These are phyloP conservation scores for Lutjanus erythropterus DNA, from an alignment of 2,113 vertebrate species.

Conservation along the genomic window DNA sequence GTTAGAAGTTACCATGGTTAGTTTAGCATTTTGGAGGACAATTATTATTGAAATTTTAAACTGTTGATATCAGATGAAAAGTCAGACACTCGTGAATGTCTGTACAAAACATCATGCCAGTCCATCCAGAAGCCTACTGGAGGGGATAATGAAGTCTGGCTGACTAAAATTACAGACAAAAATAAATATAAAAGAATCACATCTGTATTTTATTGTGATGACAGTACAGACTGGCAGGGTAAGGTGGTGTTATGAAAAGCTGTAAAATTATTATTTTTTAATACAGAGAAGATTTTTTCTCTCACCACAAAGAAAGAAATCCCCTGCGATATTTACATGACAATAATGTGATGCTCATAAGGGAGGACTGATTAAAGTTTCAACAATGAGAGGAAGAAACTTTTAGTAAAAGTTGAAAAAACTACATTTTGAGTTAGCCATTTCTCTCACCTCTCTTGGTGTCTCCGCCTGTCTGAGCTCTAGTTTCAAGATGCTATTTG, in stretches of 20 bases:
- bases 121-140: background rate
- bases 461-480: constrained; percentile 1
- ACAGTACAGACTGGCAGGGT: no score
- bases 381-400: background rate
- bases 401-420: background rate
- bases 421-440: background rate
- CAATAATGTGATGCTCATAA: background rate
- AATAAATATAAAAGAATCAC: no score
- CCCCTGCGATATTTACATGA: no score
- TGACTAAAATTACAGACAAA: background rate
- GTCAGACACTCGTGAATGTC: background rate
- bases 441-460: background rate
- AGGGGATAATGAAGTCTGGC: background rate
- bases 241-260: background rate
- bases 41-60: no score
- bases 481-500: background rate
- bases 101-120: background rate
- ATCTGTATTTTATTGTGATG: no score
- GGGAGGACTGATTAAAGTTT: background rate
- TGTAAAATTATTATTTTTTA: background rate
- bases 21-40: no score
- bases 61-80: no score
- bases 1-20: no score
- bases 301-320: background rate
- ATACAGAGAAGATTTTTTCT: no score